Evolutionary conservation across 2,113 vertebrate species (phyloP).

Genomic region (Felis catus): DNA sequence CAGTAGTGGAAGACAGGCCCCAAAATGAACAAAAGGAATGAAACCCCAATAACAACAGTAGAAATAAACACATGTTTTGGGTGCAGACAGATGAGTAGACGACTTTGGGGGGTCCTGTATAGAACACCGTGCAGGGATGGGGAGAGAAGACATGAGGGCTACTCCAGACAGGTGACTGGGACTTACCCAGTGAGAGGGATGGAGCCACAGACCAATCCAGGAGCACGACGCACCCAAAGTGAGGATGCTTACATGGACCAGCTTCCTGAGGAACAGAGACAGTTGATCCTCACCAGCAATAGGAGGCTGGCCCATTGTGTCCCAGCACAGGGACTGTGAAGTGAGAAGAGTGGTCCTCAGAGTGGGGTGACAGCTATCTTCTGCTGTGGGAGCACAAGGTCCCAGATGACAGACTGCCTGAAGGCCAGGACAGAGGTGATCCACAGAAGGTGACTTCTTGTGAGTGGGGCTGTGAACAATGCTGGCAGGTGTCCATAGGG

Average conservation of each 20-base stretch:
- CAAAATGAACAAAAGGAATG: background rate
- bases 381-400: background rate
- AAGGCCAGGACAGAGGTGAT: background rate
- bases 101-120: fast-evolving
- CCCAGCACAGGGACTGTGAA: too few relatives aligned
- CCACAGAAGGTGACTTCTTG: background rate
- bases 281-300: background rate
- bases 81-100: background rate
- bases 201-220: background rate
- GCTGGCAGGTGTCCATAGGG: background rate
- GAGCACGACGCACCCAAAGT: background rate
- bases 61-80: background rate
- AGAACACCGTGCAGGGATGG: too few relatives aligned
- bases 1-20: background rate
- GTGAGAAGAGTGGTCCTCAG: background rate
- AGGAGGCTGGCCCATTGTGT: background rate
- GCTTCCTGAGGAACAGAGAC: too few relatives aligned
- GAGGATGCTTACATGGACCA: background rate
- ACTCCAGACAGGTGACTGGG: background rate
- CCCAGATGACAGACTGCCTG: background rate
- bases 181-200: background rate
- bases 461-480: background rate
- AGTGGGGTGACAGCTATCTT: background rate
- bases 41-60: too few relatives aligned
- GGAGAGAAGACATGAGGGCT: background rate